phyloP scores from a whole-genome alignment of 2,888 invertebrate genomes.

The Mythimna ferrago region DNA sequence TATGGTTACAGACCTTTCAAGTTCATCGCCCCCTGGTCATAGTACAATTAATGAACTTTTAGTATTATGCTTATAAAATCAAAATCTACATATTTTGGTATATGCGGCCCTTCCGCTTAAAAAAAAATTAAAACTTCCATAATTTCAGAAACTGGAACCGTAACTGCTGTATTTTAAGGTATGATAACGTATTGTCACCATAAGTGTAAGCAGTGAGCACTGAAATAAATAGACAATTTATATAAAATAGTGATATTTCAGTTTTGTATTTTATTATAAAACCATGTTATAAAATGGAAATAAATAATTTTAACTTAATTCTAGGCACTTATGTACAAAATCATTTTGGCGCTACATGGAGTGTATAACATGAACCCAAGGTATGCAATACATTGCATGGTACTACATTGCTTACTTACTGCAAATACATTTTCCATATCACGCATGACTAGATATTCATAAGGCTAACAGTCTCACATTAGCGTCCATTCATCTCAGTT shows the following conservation, averaged over 20 bases:
- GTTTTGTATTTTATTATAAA: slow-evolving; percentile 84
- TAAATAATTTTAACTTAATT: slow-evolving; percentile 84
- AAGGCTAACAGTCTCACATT: slow-evolving; percentile 80
- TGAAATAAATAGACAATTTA: too few species aligned
- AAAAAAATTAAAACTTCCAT: not conserved
- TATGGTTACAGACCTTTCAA: too few species aligned
- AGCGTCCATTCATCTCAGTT: slow-evolving; percentile 84
- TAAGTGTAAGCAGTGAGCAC: too few species aligned
- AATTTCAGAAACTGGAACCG: not conserved
- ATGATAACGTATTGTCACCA: too few species aligned
- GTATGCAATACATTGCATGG: slow-evolving; percentile 56
- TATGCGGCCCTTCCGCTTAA: too few species aligned
- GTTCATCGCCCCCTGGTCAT: slow-evolving; percentile 10
- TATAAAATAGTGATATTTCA: slow-evolving; percentile 53
- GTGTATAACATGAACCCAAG: slow-evolving; percentile 71
- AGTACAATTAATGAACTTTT: not conserved
- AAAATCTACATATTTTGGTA: not conserved
- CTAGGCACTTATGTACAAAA: slow-evolving; percentile 87
- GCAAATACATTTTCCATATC: slow-evolving; percentile 73
- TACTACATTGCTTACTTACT: slow-evolving; percentile 56
- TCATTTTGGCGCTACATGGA: slow-evolving; percentile 84
- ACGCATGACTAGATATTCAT: slow-evolving; percentile 80
- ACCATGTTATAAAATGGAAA: slow-evolving; percentile 86
- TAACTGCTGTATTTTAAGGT: too few species aligned
- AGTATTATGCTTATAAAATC: not conserved